Evolutionary conservation across 2,797 vertebrate genomes (phyloP).

Genomic region (Peromyscus attwateri): DNA sequence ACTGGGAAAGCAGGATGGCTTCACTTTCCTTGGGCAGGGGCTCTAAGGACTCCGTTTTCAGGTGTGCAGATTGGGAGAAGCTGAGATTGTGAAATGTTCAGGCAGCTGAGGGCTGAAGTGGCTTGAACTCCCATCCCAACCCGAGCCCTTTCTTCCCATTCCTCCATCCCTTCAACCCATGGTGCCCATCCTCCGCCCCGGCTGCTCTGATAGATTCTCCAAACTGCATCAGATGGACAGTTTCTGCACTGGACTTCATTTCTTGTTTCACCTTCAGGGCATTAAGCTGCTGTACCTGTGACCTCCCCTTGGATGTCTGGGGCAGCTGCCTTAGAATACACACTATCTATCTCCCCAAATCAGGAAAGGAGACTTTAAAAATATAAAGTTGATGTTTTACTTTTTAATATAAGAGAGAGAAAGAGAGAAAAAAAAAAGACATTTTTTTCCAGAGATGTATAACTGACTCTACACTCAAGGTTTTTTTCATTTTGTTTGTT

Average conservation of each 20-base stretch:
- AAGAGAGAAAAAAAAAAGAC: background rate
- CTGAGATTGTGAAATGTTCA: constrained; percentile 86
- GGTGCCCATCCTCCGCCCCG: constrained; percentile 37
- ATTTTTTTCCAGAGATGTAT: constrained; percentile 69
- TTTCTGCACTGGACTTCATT: constrained; percentile 89
- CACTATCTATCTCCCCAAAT: constrained; percentile 81
- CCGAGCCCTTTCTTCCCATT: constrained; percentile 32
- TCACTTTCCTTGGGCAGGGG: constrained; percentile 86
- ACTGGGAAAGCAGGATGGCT: constrained; percentile 80
- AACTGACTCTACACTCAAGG: constrained; percentile 76
- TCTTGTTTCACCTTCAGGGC: constrained; percentile 87
- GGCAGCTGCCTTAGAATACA: constrained; percentile 86
- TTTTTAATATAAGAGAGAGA: constrained; percentile 80
- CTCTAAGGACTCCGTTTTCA: constrained; percentile 87
- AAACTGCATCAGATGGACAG: constrained; percentile 84
- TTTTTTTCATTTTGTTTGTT: background rate
- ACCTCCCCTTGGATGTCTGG: constrained; percentile 27
- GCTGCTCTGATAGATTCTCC: constrained; percentile 86
- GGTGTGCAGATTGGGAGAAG: constrained; percentile 87
- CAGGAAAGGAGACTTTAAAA: constrained; percentile 87
- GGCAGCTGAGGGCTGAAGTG: constrained; percentile 91
- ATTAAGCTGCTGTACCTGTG: constrained; percentile 84
- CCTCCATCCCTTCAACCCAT: constrained; percentile 62
- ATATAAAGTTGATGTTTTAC: constrained; percentile 75
- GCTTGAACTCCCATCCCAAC: constrained; percentile 87